These are phyloP conservation scores for Cacoxenus indagator DNA, from an alignment of 2,888 invertebrate genomes.

Conservation along the genomic window DNA sequence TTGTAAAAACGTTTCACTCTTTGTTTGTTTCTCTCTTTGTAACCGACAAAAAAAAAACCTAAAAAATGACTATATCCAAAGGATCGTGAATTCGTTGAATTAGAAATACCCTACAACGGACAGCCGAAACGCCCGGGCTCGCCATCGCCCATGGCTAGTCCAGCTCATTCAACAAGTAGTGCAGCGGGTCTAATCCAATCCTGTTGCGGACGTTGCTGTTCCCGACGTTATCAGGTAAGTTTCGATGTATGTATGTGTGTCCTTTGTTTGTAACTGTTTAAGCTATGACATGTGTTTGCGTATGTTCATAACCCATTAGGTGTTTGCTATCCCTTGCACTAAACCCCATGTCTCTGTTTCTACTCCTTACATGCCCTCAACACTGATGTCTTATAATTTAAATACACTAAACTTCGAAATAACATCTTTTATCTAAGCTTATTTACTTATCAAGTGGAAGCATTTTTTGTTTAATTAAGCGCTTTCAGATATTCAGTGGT, in stretches of 20 bases:
- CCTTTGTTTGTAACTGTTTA: not conserved
- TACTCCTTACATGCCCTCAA: too few relatives aligned
- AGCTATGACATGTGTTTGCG: too few relatives aligned
- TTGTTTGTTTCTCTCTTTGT: conserved; percentile 20
- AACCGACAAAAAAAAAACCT: conserved; percentile 24
- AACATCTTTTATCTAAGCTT: too few relatives aligned
- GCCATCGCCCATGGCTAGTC: conserved; percentile 88
- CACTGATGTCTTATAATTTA: too few relatives aligned
- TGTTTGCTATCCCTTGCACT: too few relatives aligned
- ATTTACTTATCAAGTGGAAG: too few relatives aligned
- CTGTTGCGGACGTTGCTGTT: conserved; percentile 87
- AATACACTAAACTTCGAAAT: too few relatives aligned
- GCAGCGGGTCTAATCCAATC: conserved; percentile 80
- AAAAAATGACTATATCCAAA: conserved; percentile 68
- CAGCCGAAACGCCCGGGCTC: conserved; percentile 93
- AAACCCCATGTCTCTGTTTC: too few relatives aligned
- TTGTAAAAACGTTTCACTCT: conserved; percentile 27
- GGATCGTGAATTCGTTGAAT: conserved; percentile 97
- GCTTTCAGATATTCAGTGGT: too few relatives aligned
- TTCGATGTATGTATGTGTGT: conserved; percentile 20
- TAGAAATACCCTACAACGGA: conserved; percentile 95
- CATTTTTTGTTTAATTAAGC: too few relatives aligned
- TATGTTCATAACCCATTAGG: too few relatives aligned
- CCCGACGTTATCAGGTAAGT: conserved; percentile 87
- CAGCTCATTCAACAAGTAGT: conserved; percentile 86